Percentiles rank a stretch among this genome's conserved stretches.
phyloP scores from a whole-genome alignment of 92 coral and sea anemone genomes.

The Parazoanthus atlanticus region DNA sequence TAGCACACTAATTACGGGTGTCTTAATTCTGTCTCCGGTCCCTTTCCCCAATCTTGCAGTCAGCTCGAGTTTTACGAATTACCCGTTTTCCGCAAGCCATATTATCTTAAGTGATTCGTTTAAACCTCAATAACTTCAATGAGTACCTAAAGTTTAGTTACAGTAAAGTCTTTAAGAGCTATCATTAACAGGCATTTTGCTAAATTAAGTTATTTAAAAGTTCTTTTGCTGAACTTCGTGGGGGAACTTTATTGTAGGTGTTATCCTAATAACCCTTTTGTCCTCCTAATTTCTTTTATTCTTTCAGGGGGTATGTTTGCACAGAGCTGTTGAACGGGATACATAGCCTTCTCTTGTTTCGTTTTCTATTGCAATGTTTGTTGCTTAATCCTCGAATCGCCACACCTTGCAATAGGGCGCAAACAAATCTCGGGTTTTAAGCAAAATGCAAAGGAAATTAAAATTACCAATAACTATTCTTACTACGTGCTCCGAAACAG shows the following conservation, averaged over 20 bases:
- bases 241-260: slow-evolving; percentile 76
- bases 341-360: slow-evolving; percentile 66
- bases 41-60: background rate
- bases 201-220: slow-evolving; percentile 58
- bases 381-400: slow-evolving; percentile 32
- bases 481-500: background rate
- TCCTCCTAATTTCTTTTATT: slow-evolving; percentile 73
- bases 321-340: slow-evolving; percentile 59
- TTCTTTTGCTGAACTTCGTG: slow-evolving; percentile 75
- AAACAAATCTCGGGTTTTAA: background rate
- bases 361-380: slow-evolving; percentile 50
- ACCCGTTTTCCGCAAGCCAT: slow-evolving; percentile 13
- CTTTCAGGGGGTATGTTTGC: slow-evolving; percentile 89
- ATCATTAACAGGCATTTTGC: slow-evolving; percentile 52
- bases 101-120: slow-evolving; percentile 15
- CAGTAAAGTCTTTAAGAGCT: slow-evolving; percentile 53
- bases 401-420: background rate
- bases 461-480: background rate
- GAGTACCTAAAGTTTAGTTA: slow-evolving; percentile 14
- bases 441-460: background rate
- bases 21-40: slow-evolving; percentile 72
- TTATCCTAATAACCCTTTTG: slow-evolving; percentile 67
- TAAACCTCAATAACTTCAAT: background rate
- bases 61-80: background rate
- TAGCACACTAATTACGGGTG: slow-evolving; percentile 60